phyloP scores from a whole-genome alignment of 2,113 vertebrate genomes.

The Rhinichthys klamathensis region DNA sequence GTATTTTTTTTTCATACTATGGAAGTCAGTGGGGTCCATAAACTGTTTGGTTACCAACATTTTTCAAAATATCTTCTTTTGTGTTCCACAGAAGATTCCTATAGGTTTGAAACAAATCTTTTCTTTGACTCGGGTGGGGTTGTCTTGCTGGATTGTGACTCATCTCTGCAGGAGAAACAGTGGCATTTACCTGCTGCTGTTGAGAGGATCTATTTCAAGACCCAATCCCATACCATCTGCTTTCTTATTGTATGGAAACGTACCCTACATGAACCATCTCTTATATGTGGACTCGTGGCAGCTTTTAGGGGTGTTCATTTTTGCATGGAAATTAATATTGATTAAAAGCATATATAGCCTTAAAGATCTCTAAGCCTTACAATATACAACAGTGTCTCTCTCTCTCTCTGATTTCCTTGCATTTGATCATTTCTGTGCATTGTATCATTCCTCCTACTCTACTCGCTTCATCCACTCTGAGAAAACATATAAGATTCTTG shows the following conservation, averaged over 20 bases:
- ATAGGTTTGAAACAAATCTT: slow-evolving; percentile 15
- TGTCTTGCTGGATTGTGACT: slow-evolving; percentile 77
- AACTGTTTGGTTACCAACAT: too few species aligned
- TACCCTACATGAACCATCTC: not conserved
- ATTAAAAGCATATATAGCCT: not conserved
- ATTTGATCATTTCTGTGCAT: not conserved
- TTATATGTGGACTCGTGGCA: not conserved
- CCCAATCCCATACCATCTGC: not conserved
- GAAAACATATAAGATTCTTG: not conserved
- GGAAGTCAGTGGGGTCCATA: too few species aligned
- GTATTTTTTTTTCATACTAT: too few species aligned
- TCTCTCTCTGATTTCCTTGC: not conserved
- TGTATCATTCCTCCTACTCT: not conserved
- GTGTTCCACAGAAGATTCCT: too few species aligned
- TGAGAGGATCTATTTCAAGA: slow-evolving; percentile 31
- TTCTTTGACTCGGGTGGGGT: slow-evolving; percentile 71
- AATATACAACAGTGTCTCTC: not conserved
- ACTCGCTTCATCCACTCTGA: not conserved
- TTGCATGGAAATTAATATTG: not conserved
- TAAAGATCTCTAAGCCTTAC: not conserved
- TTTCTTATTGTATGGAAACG: slow-evolving; percentile 1
- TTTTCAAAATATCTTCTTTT: too few species aligned
- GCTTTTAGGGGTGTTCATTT: not conserved
- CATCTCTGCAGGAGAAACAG: slow-evolving; percentile 77
- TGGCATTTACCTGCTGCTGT: slow-evolving; percentile 45